These are phyloP conservation scores for Pterocles burchelli DNA, from an alignment of 2,113 vertebrate genomes.

Conservation along the genomic window DNA sequence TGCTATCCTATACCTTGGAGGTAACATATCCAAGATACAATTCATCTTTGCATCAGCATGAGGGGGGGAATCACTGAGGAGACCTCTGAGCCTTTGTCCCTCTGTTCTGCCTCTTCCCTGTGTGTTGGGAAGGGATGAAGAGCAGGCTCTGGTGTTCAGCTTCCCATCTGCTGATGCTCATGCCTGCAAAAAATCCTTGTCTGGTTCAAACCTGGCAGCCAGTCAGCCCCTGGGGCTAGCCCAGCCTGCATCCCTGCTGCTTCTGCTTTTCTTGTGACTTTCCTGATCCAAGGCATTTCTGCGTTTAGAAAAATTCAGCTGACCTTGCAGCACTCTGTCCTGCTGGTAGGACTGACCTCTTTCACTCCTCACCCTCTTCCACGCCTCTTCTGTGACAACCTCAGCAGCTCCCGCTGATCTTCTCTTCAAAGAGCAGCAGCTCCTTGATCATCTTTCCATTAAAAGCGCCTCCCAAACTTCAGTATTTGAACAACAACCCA, in stretches of 20 bases:
- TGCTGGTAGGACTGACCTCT: not conserved
- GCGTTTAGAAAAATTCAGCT: not conserved
- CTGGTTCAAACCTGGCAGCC: not conserved
- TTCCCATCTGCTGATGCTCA: not conserved
- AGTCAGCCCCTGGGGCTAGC: not conserved
- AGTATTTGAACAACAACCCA: not conserved
- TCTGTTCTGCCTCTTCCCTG: not conserved
- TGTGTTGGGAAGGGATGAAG: not conserved
- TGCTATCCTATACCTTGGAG: not conserved
- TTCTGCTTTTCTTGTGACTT: not conserved
- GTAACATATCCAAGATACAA: not conserved
- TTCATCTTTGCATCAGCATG: not conserved
- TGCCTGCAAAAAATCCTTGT: not conserved
- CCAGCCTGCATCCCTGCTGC: not conserved
- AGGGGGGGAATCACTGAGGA: not conserved
- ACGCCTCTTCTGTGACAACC: not conserved
- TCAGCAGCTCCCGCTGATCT: not conserved
- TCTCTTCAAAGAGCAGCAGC: not conserved
- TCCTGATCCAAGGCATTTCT: not conserved
- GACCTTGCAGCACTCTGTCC: not conserved
- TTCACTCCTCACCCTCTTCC: not conserved
- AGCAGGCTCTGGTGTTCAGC: not conserved
- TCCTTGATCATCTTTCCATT: not conserved
- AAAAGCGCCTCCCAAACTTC: not conserved
- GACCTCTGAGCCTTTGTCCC: not conserved